Percentiles rank a stretch among this genome's conserved stretches.
These are phyloP conservation scores for Megalurothrips usitatus DNA, from an alignment of 2,888 invertebrate species.

Conservation along the genomic window DNA sequence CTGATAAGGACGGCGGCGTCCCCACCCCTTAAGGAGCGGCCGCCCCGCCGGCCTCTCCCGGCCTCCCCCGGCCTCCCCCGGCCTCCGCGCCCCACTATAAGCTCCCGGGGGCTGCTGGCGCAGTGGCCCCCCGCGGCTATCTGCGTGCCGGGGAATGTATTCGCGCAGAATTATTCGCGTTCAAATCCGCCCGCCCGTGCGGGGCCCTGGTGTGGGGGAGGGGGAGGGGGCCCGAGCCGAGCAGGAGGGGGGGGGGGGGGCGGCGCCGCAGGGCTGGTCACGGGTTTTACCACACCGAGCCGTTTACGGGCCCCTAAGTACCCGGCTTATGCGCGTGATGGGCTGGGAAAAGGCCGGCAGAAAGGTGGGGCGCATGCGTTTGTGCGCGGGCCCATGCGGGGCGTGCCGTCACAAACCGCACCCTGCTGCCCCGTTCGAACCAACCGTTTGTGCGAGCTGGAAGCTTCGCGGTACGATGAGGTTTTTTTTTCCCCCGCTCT, in stretches of 20 bases:
- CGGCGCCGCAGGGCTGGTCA: not conserved
- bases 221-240: not conserved
- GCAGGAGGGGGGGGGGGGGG: too few relatives aligned
- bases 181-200: not conserved
- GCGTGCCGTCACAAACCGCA: too few relatives aligned
- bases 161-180: not conserved
- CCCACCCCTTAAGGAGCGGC: not conserved
- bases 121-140: not conserved
- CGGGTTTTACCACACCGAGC: not conserved
- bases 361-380: too few relatives aligned
- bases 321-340: not conserved
- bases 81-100: not conserved
- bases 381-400: too few relatives aligned
- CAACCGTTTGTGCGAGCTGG: too few relatives aligned
- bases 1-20: not conserved
- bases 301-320: conserved; percentile 1
- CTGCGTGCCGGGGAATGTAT: not conserved
- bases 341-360: not conserved
- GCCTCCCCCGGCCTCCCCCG: not conserved
- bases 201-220: not conserved
- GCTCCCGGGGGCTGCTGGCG: not conserved
- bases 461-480: too few relatives aligned
- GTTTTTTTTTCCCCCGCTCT: too few relatives aligned
- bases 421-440: too few relatives aligned
- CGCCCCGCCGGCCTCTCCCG: too few relatives aligned